phyloP scores from a whole-genome alignment of 2,888 invertebrate species.

The Drosophila flavopinicola region DNA sequence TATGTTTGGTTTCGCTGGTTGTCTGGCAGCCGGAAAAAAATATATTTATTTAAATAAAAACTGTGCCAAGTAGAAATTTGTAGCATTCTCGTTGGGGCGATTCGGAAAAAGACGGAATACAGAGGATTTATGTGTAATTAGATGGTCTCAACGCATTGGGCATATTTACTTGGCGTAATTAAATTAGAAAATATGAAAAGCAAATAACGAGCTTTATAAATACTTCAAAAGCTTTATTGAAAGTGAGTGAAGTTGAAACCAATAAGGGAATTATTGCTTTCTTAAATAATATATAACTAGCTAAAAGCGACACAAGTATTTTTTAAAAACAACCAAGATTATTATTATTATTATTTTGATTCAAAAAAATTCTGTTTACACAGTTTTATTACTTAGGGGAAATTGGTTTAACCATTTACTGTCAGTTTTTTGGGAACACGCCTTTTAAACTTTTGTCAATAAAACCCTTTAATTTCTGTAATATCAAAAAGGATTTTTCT shows the following conservation, averaged over 20 bases:
- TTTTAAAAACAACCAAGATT: too few species aligned
- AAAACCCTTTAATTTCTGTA: conserved; percentile 13
- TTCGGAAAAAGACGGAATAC: conserved; percentile 8
- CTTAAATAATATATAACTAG: too few species aligned
- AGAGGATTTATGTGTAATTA: conserved; percentile 50
- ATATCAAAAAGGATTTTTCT: conserved; percentile 15
- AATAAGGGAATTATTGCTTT: neutral
- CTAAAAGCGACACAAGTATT: too few species aligned
- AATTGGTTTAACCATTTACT: neutral
- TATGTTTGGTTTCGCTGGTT: conserved; percentile 29
- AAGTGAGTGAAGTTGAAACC: too few species aligned
- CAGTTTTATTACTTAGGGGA: neutral
- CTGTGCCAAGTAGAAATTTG: conserved; percentile 31
- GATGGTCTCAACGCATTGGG: conserved; percentile 60
- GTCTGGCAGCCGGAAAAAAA: conserved; percentile 23
- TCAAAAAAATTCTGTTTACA: too few species aligned
- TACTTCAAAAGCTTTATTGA: neutral
- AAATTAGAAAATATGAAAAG: conserved; percentile 16
- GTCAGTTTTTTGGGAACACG: neutral
- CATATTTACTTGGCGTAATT: conserved; percentile 42
- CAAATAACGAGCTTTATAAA: neutral
- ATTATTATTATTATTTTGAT: too few species aligned
- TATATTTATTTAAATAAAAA: conserved; percentile 39
- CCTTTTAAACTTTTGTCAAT: neutral
- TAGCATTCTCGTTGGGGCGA: conserved; percentile 9